Conservation (phyloP, 2,113 vertebrate species). For the Dipodomys merriami region DNA sequence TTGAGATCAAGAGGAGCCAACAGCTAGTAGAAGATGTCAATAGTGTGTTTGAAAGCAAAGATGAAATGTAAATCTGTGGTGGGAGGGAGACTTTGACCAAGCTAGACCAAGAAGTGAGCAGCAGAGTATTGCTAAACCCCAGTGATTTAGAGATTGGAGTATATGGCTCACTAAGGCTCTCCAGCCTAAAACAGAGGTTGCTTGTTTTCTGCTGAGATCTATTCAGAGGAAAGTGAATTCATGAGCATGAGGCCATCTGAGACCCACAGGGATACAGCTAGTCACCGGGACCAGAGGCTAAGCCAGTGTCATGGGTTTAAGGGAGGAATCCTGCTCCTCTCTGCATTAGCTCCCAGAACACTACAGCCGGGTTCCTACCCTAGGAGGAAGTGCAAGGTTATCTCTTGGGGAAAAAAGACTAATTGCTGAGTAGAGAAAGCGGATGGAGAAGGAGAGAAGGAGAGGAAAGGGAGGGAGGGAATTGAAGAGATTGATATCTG, state of each 20-base stretch:
- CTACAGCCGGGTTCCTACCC: not conserved
- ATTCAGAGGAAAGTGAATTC: not conserved
- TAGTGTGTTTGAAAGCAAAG: not conserved
- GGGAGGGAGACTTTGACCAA: accelerated
- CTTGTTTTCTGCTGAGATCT: not conserved
- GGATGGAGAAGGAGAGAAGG: too few species aligned
- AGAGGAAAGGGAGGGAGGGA: not conserved
- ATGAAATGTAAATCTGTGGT: not conserved
- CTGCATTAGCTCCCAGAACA: not conserved
- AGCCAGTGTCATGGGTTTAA: not conserved
- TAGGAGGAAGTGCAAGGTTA: not conserved
- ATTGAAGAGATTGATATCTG: not conserved
- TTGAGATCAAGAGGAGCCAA: not conserved
- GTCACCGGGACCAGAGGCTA: too few species aligned
- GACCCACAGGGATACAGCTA: too few species aligned
- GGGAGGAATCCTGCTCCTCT: not conserved
- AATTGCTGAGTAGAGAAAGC: not conserved
- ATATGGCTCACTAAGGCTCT: too few species aligned
- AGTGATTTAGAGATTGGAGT: too few species aligned
- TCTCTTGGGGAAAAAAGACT: not conserved
- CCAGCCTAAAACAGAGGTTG: not conserved
- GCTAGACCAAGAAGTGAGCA: not conserved
- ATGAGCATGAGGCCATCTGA: not conserved
- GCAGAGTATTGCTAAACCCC: not conserved
- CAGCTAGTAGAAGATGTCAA: not conserved